Conservation (phyloP, 2,113 vertebrate genomes). For the Cebus imitator region DNA sequence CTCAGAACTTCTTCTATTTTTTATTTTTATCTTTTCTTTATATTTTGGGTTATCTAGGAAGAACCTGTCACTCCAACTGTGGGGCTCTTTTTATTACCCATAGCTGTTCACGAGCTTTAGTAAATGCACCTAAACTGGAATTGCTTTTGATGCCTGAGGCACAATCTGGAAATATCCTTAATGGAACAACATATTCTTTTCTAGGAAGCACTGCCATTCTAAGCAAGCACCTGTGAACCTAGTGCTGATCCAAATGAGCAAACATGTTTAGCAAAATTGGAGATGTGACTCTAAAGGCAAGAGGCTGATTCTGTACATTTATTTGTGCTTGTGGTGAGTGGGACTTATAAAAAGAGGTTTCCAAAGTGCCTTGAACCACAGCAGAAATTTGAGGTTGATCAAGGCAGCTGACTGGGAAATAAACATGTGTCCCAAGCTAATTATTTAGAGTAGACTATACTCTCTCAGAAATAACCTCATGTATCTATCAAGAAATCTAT, state of each 20-base stretch:
- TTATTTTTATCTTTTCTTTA: too few species aligned
- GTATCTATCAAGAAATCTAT: neutral
- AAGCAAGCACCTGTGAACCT: neutral
- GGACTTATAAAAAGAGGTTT: neutral
- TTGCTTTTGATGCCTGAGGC: neutral
- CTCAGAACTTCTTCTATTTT: neutral
- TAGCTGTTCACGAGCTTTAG: neutral
- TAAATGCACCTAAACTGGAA: neutral
- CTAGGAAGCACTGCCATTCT: neutral
- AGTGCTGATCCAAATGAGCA: neutral
- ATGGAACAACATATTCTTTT: neutral
- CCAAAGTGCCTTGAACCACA: neutral
- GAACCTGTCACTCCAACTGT: neutral
- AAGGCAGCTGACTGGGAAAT: neutral
- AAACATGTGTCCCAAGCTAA: neutral
- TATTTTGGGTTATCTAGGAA: too few species aligned
- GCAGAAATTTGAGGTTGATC: neutral
- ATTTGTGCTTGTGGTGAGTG: neutral
- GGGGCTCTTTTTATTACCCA: neutral
- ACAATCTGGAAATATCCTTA: neutral
- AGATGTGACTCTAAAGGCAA: neutral
- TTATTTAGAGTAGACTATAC: neutral
- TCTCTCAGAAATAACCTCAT: neutral
- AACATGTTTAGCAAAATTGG: neutral
- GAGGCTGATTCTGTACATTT: neutral